A percentile compares a stretch with the other conserved stretches of the same genome.
Conservation (phyloP, 2,888 invertebrate species). For the Eugnorisma glareosa region DNA sequence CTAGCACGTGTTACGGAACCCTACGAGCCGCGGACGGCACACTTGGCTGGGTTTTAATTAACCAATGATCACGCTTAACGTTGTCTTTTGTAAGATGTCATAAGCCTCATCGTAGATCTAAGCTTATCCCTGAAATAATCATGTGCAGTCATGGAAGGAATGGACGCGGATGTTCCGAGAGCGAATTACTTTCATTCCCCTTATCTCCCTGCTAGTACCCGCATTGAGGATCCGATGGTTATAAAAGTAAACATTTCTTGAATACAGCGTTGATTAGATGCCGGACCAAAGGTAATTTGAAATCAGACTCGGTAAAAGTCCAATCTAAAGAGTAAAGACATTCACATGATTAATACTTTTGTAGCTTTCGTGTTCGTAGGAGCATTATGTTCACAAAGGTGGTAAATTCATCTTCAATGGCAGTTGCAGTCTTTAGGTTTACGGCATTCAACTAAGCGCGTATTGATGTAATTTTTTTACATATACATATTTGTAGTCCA, state of each 20-base stretch:
- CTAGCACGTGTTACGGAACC: background rate
- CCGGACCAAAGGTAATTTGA: slow-evolving; percentile 20
- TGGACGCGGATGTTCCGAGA: background rate
- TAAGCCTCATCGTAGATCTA: background rate
- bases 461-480: background rate
- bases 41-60: slow-evolving; percentile 41
- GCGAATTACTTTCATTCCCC: slow-evolving; percentile 26
- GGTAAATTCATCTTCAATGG: background rate
- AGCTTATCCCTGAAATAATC: slow-evolving; percentile 28
- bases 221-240: background rate
- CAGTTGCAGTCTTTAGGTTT: background rate
- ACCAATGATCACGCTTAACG: slow-evolving; percentile 9
- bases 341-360: background rate
- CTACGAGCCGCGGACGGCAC: too few relatives aligned
- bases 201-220: slow-evolving; percentile 14
- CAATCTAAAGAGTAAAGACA: background rate
- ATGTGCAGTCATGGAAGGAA: slow-evolving; percentile 37
- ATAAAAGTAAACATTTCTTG: slow-evolving; percentile 26
- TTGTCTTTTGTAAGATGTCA: slow-evolving; percentile 22
- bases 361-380: background rate
- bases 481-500: too few relatives aligned
- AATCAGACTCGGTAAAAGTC: background rate
- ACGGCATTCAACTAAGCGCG: background rate
- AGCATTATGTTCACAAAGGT: slow-evolving; percentile 4
- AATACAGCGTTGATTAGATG: slow-evolving; percentile 8